A percentile compares a stretch with the other conserved stretches of the same genome.
phyloP scores from a whole-genome alignment of 2,888 invertebrate genomes.

The Eledona agricola region DNA sequence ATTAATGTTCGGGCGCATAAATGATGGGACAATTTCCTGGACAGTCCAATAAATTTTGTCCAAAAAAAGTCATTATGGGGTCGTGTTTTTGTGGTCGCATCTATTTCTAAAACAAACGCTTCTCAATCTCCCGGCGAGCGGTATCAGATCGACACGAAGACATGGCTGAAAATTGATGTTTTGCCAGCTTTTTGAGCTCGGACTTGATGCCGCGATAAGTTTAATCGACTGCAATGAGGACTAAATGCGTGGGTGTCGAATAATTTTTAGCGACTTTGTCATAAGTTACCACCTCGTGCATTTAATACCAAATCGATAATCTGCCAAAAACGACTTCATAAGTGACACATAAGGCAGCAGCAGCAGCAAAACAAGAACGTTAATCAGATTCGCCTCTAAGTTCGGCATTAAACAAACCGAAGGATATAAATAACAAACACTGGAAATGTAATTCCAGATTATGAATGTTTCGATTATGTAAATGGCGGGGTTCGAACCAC shows the following conservation, averaged over 20 bases:
- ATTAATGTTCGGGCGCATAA: constrained; percentile 49
- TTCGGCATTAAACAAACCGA: constrained; percentile 3
- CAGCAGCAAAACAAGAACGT: neutral
- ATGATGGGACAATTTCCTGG: constrained; percentile 52
- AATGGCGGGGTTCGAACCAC: constrained; percentile 42
- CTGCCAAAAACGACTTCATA: no score
- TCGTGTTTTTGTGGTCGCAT: constrained; percentile 29
- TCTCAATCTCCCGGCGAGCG: constrained; percentile 18
- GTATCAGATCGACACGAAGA: constrained; percentile 40
- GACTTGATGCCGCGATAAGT: no score
- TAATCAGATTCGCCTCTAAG: constrained; percentile 4
- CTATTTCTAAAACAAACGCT: constrained; percentile 35
- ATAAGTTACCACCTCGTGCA: no score
- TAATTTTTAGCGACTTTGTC: no score
- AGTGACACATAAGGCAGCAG: no score
- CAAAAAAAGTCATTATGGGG: constrained; percentile 42
- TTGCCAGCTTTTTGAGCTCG: constrained; percentile 51
- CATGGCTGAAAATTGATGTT: constrained; percentile 52
- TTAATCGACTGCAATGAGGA: no score
- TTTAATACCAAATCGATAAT: no score
- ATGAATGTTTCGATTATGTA: constrained; percentile 50
- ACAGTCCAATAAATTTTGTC: constrained; percentile 44
- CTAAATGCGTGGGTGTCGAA: no score
- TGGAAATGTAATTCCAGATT: constrained; percentile 43
- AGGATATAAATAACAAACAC: constrained; percentile 44